A percentile compares a stretch with the other conserved stretches of the same genome.
Conservation (phyloP, 2,888 invertebrate species). For the Sycophila texana region DNA sequence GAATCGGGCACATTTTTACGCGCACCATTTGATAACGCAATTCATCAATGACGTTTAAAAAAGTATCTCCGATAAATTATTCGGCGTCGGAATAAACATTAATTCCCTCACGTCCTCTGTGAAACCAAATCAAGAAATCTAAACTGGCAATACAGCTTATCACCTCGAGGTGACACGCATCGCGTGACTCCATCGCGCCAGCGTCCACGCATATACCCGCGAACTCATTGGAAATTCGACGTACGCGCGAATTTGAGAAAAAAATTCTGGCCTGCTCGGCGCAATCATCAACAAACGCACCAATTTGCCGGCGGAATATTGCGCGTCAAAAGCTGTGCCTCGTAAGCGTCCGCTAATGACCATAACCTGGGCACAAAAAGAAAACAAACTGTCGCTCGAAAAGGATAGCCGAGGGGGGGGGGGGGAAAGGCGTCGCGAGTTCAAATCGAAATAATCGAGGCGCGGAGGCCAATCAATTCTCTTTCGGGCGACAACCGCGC, state of each 20-base stretch:
- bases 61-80: too few relatives aligned
- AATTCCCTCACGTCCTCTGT: too few relatives aligned
- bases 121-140: conserved; percentile 9
- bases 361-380: conserved; percentile 7
- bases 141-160: conserved; percentile 22
- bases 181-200: conserved; percentile 3
- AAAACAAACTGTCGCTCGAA: not conserved
- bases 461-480: conserved; percentile 62
- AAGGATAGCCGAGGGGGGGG: not conserved
- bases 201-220: not conserved
- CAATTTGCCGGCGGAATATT: conserved; percentile 44
- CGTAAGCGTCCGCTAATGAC: conserved; percentile 42
- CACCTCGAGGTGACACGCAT: not conserved
- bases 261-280: conserved; percentile 18
- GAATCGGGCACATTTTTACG: too few relatives aligned
- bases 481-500: conserved; percentile 56
- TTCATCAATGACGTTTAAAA: too few relatives aligned
- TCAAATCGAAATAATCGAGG: conserved; percentile 43
- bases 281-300: conserved; percentile 43
- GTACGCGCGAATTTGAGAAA: conserved; percentile 13
- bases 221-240: conserved; percentile 38
- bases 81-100: too few relatives aligned
- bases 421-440: not conserved
- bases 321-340: not conserved
- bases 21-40: too few relatives aligned